Evolutionary conservation across 37 sponge, comb jelly and placozoan species (phyloP).

Genomic region (Crambe crambe): DNA sequence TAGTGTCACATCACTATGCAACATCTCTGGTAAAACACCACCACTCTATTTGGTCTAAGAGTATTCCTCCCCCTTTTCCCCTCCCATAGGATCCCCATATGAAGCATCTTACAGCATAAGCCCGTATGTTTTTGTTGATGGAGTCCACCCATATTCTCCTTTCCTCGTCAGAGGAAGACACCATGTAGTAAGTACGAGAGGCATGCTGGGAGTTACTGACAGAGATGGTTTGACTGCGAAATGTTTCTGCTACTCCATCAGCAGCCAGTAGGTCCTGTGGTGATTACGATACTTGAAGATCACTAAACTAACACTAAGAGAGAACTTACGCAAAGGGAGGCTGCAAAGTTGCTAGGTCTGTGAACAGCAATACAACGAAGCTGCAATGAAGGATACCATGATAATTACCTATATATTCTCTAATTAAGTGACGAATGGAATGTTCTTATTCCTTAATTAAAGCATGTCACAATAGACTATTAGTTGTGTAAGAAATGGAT

Average conservation of each 20-base stretch:
- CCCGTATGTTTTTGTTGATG: conserved; percentile 51
- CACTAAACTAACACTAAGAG: background rate
- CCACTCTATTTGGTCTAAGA: too few relatives aligned
- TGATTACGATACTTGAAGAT: background rate
- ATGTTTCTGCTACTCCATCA: conserved; percentile 63
- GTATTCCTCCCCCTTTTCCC: too few relatives aligned
- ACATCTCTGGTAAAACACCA: too few relatives aligned
- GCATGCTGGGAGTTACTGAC: conserved; percentile 41
- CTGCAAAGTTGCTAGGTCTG: conserved; percentile 62
- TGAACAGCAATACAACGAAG: conserved; percentile 61
- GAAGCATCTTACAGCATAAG: conserved; percentile 47
- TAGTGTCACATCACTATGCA: too few relatives aligned
- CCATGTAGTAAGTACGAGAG: conserved; percentile 72
- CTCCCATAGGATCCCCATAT: too few relatives aligned
- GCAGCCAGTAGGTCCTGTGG: conserved; percentile 37
- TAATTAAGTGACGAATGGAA: too few relatives aligned
- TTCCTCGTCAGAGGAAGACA: conserved; percentile 62
- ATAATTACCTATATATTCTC: too few relatives aligned
- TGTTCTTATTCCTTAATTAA: too few relatives aligned
- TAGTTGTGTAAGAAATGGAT: too few relatives aligned
- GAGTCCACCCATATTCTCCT: conserved; percentile 55
- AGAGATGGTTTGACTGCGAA: conserved; percentile 54
- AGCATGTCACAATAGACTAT: too few relatives aligned
- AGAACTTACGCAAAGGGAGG: conserved; percentile 59
- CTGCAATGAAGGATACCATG: conserved; percentile 3